Evolutionary conservation across 2,888 invertebrate genomes (phyloP).

Genomic region (Cremastobaeus sp.): DNA sequence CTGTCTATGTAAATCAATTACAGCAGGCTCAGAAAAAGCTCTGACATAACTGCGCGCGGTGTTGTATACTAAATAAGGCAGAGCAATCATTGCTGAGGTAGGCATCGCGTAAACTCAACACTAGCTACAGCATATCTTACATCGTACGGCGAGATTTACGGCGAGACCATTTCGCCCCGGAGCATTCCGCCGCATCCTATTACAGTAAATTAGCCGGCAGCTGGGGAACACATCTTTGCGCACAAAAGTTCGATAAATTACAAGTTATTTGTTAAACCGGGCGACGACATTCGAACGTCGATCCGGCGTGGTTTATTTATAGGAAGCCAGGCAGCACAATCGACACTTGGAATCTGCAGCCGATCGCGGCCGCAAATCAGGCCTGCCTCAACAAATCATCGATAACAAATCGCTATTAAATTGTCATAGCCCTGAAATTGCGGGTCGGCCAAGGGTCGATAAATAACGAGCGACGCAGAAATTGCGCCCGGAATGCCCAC

Average conservation of each 20-base stretch:
- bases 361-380: slow-evolving; percentile 18
- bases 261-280: slow-evolving; percentile 11
- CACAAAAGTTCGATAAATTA: slow-evolving; percentile 21
- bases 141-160: slow-evolving; percentile 20
- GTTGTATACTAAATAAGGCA: slow-evolving; percentile 35
- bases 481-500: not conserved
- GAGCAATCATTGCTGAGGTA: slow-evolving; percentile 16
- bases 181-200: not conserved
- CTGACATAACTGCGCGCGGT: slow-evolving; percentile 19
- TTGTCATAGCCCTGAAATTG: slow-evolving; percentile 47
- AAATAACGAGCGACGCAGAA: slow-evolving; percentile 23
- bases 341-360: slow-evolving; percentile 3
- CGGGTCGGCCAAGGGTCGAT: slow-evolving; percentile 26
- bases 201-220: slow-evolving; percentile 4
- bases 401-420: slow-evolving; percentile 53
- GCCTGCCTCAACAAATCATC: slow-evolving; percentile 35
- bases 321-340: slow-evolving; percentile 10
- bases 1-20: slow-evolving; percentile 25
- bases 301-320: slow-evolving; percentile 21
- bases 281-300: slow-evolving; percentile 8
- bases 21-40: slow-evolving; percentile 5
- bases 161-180: not conserved
- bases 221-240: not conserved
- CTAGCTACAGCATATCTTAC: slow-evolving; percentile 10
- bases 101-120: slow-evolving; percentile 14